These are phyloP conservation scores for Cantharis rustica DNA, from an alignment of 2,888 invertebrate species.

Conservation along the genomic window DNA sequence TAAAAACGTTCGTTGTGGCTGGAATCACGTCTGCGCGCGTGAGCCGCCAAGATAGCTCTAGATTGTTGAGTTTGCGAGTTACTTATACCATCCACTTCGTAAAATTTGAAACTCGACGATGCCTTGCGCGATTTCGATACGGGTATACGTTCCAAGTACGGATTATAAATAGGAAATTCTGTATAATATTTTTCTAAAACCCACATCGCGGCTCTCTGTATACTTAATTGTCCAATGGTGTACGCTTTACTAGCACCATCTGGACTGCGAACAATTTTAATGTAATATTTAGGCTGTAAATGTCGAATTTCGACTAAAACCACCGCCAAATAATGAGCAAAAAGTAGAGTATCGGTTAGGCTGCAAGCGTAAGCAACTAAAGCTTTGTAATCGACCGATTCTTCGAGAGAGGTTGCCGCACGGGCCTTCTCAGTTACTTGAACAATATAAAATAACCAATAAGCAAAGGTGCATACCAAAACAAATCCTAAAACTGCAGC, in stretches of 20 bases:
- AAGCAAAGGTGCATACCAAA: slow-evolving; percentile 91
- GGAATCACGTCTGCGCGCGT: slow-evolving; percentile 84
- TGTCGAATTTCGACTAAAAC: slow-evolving; percentile 93
- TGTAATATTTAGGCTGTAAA: slow-evolving; percentile 85
- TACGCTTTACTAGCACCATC: slow-evolving; percentile 92
- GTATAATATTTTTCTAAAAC: slow-evolving; percentile 94
- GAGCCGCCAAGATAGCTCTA: slow-evolving; percentile 71
- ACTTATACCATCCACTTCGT: slow-evolving; percentile 86
- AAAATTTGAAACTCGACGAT: slow-evolving; percentile 91
- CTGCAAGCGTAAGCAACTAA: slow-evolving; percentile 92
- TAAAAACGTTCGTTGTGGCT: slow-evolving; percentile 98
- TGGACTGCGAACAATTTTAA: slow-evolving; percentile 91
- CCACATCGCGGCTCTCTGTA: slow-evolving; percentile 95
- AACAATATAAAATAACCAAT: slow-evolving; percentile 98
- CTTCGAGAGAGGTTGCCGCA: slow-evolving; percentile 78
- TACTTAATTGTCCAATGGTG: slow-evolving; percentile 87
- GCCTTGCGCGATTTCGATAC: slow-evolving; percentile 81
- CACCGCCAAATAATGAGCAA: slow-evolving; percentile 93
- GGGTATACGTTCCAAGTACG: slow-evolving; percentile 90
- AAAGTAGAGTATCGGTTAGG: slow-evolving; percentile 90
- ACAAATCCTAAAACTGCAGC: slow-evolving; percentile 87
- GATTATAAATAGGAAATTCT: slow-evolving; percentile 96
- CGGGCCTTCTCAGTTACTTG: slow-evolving; percentile 83
- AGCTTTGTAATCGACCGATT: slow-evolving; percentile 82
- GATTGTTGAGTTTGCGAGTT: slow-evolving; percentile 70